phyloP scores from a whole-genome alignment of 2,888 invertebrate genomes.

The Sminthurides aquaticus region DNA sequence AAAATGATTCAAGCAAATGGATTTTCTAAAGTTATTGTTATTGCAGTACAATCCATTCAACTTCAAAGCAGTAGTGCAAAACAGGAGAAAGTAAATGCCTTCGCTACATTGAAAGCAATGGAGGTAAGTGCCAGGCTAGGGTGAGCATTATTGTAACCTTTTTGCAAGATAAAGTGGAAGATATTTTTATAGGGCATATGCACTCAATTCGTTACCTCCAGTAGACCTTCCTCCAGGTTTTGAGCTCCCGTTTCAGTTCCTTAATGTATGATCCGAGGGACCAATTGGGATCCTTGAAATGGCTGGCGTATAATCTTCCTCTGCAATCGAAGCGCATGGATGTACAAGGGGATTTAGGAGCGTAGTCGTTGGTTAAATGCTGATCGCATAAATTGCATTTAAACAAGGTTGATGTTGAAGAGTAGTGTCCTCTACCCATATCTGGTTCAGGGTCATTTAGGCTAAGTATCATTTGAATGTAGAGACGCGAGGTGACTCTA shows the following conservation, averaged over 20 bases:
- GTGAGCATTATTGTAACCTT: no score
- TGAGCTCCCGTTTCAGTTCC: slow-evolving; percentile 66
- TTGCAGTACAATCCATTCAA: no score
- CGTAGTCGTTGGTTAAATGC: slow-evolving; percentile 34
- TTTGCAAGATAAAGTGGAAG: no score
- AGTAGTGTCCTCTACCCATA: slow-evolving; percentile 66
- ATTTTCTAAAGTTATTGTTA: no score
- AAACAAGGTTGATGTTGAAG: slow-evolving; percentile 68
- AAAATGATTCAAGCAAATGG: no score
- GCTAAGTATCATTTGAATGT: slow-evolving; percentile 71
- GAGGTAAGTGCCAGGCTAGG: no score
- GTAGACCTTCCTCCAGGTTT: slow-evolving; percentile 84
- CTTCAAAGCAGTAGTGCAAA: no score
- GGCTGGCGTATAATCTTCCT: slow-evolving; percentile 36
- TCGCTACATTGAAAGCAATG: no score
- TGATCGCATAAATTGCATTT: slow-evolving; percentile 52
- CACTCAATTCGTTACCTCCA: slow-evolving; percentile 58
- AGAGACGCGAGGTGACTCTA: slow-evolving; percentile 75
- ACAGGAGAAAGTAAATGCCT: no score
- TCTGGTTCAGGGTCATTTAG: slow-evolving; percentile 69
- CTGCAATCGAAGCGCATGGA: slow-evolving; percentile 35
- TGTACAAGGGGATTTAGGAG: slow-evolving; percentile 37
- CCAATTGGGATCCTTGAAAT: slow-evolving; percentile 64
- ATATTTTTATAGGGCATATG: no score
- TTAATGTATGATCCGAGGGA: slow-evolving; percentile 71